A percentile compares a stretch with the other conserved stretches of the same genome.
These are phyloP conservation scores for Acromyrmex charruanus DNA, from an alignment of 1,140 invertebrate genomes.

Conservation along the genomic window DNA sequence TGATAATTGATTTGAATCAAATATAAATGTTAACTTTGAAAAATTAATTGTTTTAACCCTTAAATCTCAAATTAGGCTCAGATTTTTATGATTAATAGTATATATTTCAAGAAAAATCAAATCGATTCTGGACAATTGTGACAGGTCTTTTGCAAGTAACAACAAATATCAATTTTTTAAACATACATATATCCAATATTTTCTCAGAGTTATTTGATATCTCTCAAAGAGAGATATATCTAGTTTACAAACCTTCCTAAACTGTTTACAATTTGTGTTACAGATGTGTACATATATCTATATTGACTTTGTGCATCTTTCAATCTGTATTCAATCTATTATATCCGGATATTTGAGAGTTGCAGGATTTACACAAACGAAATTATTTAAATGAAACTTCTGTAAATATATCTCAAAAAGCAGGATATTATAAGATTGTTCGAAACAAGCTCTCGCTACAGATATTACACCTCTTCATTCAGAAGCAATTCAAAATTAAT, in stretches of 20 bases:
- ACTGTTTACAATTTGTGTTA: not conserved
- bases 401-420: not conserved
- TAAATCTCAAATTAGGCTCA: too few relatives aligned
- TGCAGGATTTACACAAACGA: not conserved
- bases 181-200: not conserved
- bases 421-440: not conserved
- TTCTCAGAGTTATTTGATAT: not conserved
- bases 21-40: too few relatives aligned
- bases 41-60: too few relatives aligned
- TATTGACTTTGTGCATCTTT: constrained; percentile 14
- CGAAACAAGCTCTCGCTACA: not conserved
- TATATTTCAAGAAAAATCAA: too few relatives aligned
- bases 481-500: not conserved
- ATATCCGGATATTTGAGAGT: not conserved
- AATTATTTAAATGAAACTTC: not conserved
- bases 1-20: too few relatives aligned
- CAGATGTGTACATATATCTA: not conserved
- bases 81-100: too few relatives aligned
- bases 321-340: not conserved
- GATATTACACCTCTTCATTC: not conserved
- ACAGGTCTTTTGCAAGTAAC: too few relatives aligned
- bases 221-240: too few relatives aligned
- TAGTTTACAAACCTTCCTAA: not conserved
- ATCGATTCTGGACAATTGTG: too few relatives aligned
- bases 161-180: not conserved